Base-by-base conservation (phyloP, 1,140 invertebrate species). In the Myzus persicae region DNA sequence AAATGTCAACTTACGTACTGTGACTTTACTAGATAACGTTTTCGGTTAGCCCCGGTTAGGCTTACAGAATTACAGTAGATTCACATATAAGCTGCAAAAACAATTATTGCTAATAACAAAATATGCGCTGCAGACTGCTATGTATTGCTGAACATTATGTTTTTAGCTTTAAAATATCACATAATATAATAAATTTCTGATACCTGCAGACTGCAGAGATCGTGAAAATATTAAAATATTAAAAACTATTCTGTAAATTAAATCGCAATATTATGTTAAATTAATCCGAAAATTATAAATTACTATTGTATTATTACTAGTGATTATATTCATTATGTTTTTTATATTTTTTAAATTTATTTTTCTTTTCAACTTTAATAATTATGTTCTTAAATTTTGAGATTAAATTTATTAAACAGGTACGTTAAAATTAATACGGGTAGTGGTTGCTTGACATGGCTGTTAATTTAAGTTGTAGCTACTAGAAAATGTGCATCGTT, bases 81-180 rank as follows among this genome's bases (percentile, higher is more conserved):
- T n/a, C 59, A 76, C 59, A 76, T 76, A 76, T 76, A 76, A 76
- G 59, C 59, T n/a, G 59, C 18, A n/a, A 76, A 76, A n/a, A 76
- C 59, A 76, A 76, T 76, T 76, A 76, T 76, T 76, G n/a, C n/a
- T 76, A n/a, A 76, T 76, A 76, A 76, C 59, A n/a, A 76, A 76
- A 76, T 76, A n/a, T 76, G n/a, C 59, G 14, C 59, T n/a, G 14
- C 11, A 18, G 59, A 2, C 59, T 2, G n/a, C 5, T 18, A 76
- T 76, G 59, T n/a, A n/a, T 76, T 76, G 31, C 59, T 76, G 31
- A n/a, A 76, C 31, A n/a, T 76, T n/a, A 36, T 76, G 59, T 76
- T 76, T 76, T 76, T 76, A 18, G 14, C 36, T 76, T 76, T 76
- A n/a, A 76, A 76, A 76, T 76, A 76, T 76, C 59, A n/a, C 14